A percentile compares a stretch with the other conserved stretches of the same genome.
Conservation (phyloP, 2,797 vertebrate species). For the Gymnopithys bicolor region DNA sequence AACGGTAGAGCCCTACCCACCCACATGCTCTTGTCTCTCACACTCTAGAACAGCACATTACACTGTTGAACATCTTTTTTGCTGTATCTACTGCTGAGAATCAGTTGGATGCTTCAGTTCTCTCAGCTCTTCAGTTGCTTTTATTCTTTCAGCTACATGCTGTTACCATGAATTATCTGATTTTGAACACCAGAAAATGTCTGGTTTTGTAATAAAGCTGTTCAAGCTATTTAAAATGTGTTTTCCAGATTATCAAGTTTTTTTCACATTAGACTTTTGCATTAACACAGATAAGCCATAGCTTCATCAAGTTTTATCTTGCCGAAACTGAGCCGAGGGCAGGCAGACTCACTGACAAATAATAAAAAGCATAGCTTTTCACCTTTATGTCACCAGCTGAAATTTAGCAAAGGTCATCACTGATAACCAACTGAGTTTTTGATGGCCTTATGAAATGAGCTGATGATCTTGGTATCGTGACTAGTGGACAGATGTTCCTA, state of each 20-base stretch:
- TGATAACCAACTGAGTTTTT: conserved; percentile 28
- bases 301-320: conserved; percentile 39
- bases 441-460: conserved; percentile 40
- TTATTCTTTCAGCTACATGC: conserved; percentile 4
- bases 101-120: neutral
- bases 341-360: neutral
- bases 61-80: neutral
- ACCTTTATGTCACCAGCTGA: conserved; percentile 9
- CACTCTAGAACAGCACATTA: neutral
- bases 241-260: conserved; percentile 47
- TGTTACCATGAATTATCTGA: conserved; percentile 22
- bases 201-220: conserved; percentile 21
- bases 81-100: neutral
- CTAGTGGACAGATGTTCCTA: neutral
- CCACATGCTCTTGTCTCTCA: neutral
- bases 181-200: conserved; percentile 31
- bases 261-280: conserved; percentile 5
- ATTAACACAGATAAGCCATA: conserved; percentile 6
- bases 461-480: neutral
- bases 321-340: conserved; percentile 1
- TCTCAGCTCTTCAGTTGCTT: neutral
- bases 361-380: conserved; percentile 1
- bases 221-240: conserved; percentile 37
- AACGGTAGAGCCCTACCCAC: neutral
- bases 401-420: conserved; percentile 49